A percentile compares a stretch with the other conserved stretches of the same genome.
Evolutionary conservation across 2,113 vertebrate species (phyloP).

Genomic region (Hylia prasina): DNA sequence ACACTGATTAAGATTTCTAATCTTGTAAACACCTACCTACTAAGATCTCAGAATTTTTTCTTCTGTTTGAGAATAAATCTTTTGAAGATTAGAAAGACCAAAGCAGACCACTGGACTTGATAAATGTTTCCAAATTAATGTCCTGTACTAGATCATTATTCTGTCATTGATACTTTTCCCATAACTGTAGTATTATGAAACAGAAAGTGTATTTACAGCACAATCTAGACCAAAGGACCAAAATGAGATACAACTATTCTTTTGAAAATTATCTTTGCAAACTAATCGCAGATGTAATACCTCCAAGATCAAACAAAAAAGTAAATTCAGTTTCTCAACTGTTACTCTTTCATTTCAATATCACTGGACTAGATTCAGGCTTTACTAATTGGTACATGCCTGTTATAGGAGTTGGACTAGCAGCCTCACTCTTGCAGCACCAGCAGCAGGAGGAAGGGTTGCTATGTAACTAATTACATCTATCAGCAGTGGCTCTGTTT

Average conservation of each 20-base stretch:
- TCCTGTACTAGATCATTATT: neutral
- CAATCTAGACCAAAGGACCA: slow-evolving; percentile 9
- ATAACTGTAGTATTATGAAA: slow-evolving; percentile 35
- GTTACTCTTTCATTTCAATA: slow-evolving; percentile 1
- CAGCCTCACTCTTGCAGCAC: slow-evolving; percentile 38
- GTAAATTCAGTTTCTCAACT: neutral
- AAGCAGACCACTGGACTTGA: neutral
- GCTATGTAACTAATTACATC: slow-evolving; percentile 66
- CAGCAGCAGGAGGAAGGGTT: slow-evolving; percentile 58
- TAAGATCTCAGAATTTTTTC: neutral
- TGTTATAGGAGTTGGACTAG: slow-evolving; percentile 17
- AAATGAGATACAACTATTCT: slow-evolving; percentile 49
- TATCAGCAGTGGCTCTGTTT: slow-evolving; percentile 66
- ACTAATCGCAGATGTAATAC: slow-evolving; percentile 19
- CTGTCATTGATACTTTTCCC: neutral
- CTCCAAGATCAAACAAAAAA: slow-evolving; percentile 45
- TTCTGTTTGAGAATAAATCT: slow-evolving; percentile 1
- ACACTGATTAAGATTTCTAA: neutral
- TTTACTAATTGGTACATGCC: slow-evolving; percentile 54
- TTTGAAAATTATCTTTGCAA: slow-evolving; percentile 24
- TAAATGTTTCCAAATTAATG: slow-evolving; percentile 46
- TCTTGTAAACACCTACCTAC: neutral
- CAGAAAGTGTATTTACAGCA: slow-evolving; percentile 42
- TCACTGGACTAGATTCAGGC: neutral
- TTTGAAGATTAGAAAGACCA: neutral